These are phyloP conservation scores for Sinopyrophorus schimmeli DNA, from an alignment of 2,888 invertebrate genomes.

Conservation along the genomic window DNA sequence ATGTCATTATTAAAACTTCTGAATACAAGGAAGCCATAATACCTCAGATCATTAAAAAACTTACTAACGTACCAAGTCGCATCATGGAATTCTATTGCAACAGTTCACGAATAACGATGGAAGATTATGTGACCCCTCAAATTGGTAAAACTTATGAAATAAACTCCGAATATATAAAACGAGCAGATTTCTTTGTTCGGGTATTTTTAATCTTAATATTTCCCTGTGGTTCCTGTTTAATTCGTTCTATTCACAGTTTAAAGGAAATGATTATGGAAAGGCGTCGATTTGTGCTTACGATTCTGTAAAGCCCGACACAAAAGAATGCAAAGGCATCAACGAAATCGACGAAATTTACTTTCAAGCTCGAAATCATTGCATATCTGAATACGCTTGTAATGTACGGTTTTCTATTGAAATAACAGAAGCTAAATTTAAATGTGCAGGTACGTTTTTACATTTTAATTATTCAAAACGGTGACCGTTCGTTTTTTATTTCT, in stretches of 20 bases:
- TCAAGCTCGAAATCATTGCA: slow-evolving; percentile 60
- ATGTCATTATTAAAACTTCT: slow-evolving; percentile 54
- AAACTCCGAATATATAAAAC: slow-evolving; percentile 47
- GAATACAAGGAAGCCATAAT: slow-evolving; percentile 41
- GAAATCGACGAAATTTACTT: slow-evolving; percentile 56
- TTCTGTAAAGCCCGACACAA: slow-evolving; percentile 41
- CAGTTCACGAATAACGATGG: slow-evolving; percentile 54
- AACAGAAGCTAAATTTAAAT: slow-evolving; percentile 59
- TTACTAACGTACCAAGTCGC: slow-evolving; percentile 46
- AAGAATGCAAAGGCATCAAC: slow-evolving; percentile 57
- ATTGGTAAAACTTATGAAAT: slow-evolving; percentile 52
- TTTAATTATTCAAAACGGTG: slow-evolving; percentile 1
- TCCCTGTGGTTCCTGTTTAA: background rate
- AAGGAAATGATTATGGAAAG: slow-evolving; percentile 50
- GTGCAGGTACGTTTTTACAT: slow-evolving; percentile 58
- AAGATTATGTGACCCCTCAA: slow-evolving; percentile 63
- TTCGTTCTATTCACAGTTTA: slow-evolving; percentile 44
- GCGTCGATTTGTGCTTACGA: slow-evolving; percentile 45
- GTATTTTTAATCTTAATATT: slow-evolving; percentile 35
- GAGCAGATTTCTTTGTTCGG: slow-evolving; percentile 41
- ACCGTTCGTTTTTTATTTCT: slow-evolving; percentile 16
- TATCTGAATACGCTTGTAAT: slow-evolving; percentile 48
- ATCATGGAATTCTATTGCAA: slow-evolving; percentile 49
- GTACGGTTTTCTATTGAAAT: slow-evolving; percentile 59
- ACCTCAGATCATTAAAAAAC: slow-evolving; percentile 41